Percentiles rank a stretch among this genome's conserved stretches.
Evolutionary conservation across 2,888 invertebrate species (phyloP).

Genomic region (Eumerus sabulonum): DNA sequence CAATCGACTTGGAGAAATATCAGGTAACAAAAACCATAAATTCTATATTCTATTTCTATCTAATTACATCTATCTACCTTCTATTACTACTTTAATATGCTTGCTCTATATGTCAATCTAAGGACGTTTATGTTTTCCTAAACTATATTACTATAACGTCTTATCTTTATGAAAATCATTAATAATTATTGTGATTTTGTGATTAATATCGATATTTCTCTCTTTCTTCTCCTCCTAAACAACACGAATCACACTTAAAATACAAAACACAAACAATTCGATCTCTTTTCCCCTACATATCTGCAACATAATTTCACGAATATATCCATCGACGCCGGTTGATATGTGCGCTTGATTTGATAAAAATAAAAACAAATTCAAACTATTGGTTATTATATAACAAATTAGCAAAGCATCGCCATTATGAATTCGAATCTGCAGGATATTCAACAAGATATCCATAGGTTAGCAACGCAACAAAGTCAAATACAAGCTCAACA

Average conservation of each 20-base stretch:
- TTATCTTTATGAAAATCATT: background rate
- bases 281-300: background rate
- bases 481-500: constrained; percentile 85
- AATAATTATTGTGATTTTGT: constrained; percentile 17
- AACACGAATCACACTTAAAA: background rate
- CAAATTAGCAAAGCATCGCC: constrained; percentile 79
- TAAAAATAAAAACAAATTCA: too few relatives aligned
- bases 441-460: constrained; percentile 96
- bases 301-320: constrained; percentile 3
- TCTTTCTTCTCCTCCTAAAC: constrained; percentile 13
- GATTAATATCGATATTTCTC: constrained; percentile 39
- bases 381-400: background rate
- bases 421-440: constrained; percentile 94
- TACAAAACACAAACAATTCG: constrained; percentile 3
- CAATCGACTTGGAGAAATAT: constrained; percentile 89
- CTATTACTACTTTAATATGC: constrained; percentile 29
- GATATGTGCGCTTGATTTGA: constrained; percentile 23
- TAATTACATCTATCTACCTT: constrained; percentile 35
- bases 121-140: background rate
- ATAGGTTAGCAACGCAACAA: constrained; percentile 91
- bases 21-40: constrained; percentile 80
- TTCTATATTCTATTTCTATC: constrained; percentile 38
- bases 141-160: too few relatives aligned
- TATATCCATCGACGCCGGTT: constrained; percentile 3
- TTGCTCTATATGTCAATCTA: constrained; percentile 55